A percentile compares a stretch with the other conserved stretches of the same genome.
phyloP scores from a whole-genome alignment of 2,113 vertebrate species.

The Thunnus thynnus region DNA sequence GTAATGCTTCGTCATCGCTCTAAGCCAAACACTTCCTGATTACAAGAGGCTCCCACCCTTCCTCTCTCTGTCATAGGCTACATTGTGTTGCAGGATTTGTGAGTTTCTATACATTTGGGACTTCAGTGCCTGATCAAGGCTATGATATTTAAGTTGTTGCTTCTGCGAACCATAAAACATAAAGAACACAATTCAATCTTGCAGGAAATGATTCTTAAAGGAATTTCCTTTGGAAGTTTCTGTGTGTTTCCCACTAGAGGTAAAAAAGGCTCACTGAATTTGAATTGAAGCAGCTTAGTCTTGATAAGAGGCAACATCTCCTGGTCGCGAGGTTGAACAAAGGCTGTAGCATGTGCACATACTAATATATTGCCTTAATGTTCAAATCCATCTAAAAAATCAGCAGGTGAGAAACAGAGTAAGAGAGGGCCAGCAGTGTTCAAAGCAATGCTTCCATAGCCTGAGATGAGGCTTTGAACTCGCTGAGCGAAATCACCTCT shows the following conservation, averaged over 20 bases:
- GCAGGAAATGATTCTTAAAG: constrained; percentile 39
- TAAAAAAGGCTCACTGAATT: neutral
- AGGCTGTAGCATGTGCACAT: neutral
- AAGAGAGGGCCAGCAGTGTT: constrained; percentile 29
- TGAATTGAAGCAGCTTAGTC: neutral
- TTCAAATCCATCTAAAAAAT: constrained; percentile 47
- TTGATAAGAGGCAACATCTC: neutral
- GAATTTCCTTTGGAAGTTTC: constrained; percentile 35
- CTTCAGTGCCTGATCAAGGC: constrained; percentile 17
- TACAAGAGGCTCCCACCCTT: constrained; percentile 13
- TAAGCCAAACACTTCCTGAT: constrained; percentile 50
- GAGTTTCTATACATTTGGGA: constrained; percentile 17
- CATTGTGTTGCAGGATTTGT: constrained; percentile 44
- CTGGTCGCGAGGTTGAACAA: neutral
- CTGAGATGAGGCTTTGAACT: constrained; percentile 71
- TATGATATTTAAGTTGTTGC: constrained; percentile 21
- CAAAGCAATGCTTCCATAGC: constrained; percentile 57
- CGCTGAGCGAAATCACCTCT: constrained; percentile 61
- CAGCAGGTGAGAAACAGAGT: constrained; percentile 26
- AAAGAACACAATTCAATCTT: neutral
- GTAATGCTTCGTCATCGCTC: constrained; percentile 51
- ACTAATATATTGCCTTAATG: constrained; percentile 39
- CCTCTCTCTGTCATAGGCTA: constrained; percentile 24
- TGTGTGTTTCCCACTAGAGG: constrained; percentile 13
- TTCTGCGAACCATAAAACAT: neutral